Evolutionary conservation across 1,140 invertebrate genomes (phyloP), one percentile per base, ranked within the genome.

Genomic region (Drosophila serrata): DNA sequence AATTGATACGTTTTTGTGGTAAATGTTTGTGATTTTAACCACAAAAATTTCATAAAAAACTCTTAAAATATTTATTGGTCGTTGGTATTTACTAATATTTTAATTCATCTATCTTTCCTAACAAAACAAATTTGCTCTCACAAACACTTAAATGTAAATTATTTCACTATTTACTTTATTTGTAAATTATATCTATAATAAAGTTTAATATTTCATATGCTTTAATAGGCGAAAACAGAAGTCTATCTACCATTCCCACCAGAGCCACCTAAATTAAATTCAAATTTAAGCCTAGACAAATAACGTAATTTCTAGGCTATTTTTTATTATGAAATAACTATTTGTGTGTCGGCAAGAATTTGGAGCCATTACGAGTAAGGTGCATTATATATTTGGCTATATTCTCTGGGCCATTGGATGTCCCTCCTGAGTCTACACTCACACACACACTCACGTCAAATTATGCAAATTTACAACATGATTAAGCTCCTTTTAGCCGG

Each of bases 401-500:
- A 55, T 70, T 39, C 8, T 17, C 40, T 49, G 60, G 64, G 55
- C 61, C 45, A 55, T 46, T 31, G 19, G 19, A 40, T 37, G 35
- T 37, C 57, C 27, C 61, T 75, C 60, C 43, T 53, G 31, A 42
- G 35, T 22, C 29, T n/a, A 31, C 39, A 11, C 51, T 5, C 2
- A 49, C 59, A 31, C 48, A 31, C 42, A 45, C 51, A 65, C 51
- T 68, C 75, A 69, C 75, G 81, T 90, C 85, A 90, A 81, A 88
- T 88, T 90, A 88, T 88, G 85, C 75, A 88, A 88, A 88, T 88
- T 88, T 88, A 88, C 85, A 81, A 84, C 85, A 90, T 79, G 85
- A 88, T 90, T 88, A 88, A 85, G 85, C 75, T 75, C 77, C 67
- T 84, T 84, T 84, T 88, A 72, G 80, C 61, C 49, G 69, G 63